Evolutionary conservation across 1,140 invertebrate species (phyloP), one percentile per base, ranked within the genome.

Genomic region (Bombus turneri): DNA sequence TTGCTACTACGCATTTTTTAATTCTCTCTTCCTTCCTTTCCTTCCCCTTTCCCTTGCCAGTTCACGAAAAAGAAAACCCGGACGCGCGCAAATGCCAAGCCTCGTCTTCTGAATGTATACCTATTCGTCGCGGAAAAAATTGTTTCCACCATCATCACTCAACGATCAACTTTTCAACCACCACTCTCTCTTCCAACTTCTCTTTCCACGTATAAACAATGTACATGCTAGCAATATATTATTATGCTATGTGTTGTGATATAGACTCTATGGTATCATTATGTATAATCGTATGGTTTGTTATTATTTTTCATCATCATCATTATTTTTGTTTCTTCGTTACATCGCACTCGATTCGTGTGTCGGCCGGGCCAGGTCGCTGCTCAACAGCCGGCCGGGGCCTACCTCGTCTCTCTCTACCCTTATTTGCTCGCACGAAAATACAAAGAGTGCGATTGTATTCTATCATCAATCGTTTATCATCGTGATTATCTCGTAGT

Each of bases 211-310:
- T 94, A 94, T 93, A 95, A 95, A 95, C 93, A 95, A 93, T 93
- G 91, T 94, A 94, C 93, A 95, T 94, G 91, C 92, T 94, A 95
- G 93, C 92, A 95, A 95, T 95, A 95, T 95, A 95, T 95, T 95
- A 95, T 94, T 95, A 95, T 95, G 94, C 94, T 95, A 94, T 93
- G 86, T 94, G 92, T 88, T 92, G 92, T 93, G 93, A 94, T 94
- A 95, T 95, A 95, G 93, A 95, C 91, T 95, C 92, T 95, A 95
- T 95, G 91, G 92, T 94, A 94, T 93, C 91, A 86, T 95, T 94
- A 95, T 94, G 93, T 93, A 94, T 94, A 94, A 85, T 93, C 91
- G 86, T 94, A 93, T 93, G 53, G 31, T 85, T 62, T 69, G 59
- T 85, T 80, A 34, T 47, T 72, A 37, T 83, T 59, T 41, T 64